These are phyloP conservation scores for Adoxophyes honmai DNA, from an alignment of 1,140 invertebrate species.

Conservation along the genomic window DNA sequence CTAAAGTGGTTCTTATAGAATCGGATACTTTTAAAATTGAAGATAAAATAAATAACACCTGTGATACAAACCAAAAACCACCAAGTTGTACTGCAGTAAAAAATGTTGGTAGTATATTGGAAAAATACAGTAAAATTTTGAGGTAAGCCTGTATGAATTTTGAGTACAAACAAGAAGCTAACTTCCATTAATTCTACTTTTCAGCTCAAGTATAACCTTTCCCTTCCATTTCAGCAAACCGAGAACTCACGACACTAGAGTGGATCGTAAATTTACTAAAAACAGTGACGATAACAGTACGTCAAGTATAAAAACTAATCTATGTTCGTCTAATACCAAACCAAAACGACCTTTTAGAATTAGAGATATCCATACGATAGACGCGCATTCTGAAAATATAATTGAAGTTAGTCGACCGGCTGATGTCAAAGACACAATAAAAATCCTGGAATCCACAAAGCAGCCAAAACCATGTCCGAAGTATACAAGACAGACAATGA, in stretches of 20 bases:
- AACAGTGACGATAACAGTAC: background rate
- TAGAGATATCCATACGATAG: conserved; percentile 39
- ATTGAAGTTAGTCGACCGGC: background rate
- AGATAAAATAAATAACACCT: background rate
- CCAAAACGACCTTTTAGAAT: conserved; percentile 44
- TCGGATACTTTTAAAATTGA: too few species aligned
- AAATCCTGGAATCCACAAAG: background rate
- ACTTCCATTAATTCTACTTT: background rate
- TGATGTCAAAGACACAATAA: background rate
- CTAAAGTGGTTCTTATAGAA: too few species aligned
- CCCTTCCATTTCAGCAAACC: background rate
- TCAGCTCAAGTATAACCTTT: too few species aligned
- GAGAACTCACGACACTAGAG: background rate
- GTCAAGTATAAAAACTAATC: background rate
- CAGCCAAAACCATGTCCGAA: background rate
- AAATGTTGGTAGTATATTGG: conserved; percentile 33
- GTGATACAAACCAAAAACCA: background rate
- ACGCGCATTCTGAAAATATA: conserved; percentile 27
- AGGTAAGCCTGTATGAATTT: conserved; percentile 22
- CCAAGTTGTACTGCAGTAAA: background rate
- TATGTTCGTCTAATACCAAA: conserved; percentile 11
- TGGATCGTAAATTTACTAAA: background rate
- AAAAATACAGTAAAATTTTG: conserved; percentile 37
- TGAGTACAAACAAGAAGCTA: background rate
- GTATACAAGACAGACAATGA: background rate